These are phyloP conservation scores for Batillaria attramentaria DNA, from an alignment of 1,140 invertebrate species.

Conservation along the genomic window DNA sequence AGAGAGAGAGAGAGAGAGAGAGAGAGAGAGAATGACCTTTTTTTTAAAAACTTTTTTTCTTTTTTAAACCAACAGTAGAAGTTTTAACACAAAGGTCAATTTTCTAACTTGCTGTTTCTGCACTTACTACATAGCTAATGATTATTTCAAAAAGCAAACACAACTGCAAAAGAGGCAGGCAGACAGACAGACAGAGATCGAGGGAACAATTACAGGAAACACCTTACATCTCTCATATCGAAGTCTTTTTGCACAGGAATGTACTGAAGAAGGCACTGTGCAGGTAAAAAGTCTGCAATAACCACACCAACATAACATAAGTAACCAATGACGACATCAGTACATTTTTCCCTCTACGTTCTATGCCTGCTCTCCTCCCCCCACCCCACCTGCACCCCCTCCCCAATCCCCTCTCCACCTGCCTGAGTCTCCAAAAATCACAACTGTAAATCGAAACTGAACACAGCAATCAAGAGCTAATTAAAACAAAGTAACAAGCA, in stretches of 20 bases:
- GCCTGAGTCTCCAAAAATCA: not conserved
- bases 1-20: not conserved
- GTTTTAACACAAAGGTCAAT: too few species aligned
- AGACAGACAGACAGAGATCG: not conserved
- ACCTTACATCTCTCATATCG: constrained; percentile 16
- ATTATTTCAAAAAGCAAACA: too few species aligned
- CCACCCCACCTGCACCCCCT: too few species aligned
- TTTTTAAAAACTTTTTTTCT: too few species aligned
- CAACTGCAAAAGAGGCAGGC: not conserved
- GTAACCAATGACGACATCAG: not conserved
- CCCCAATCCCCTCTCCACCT: not conserved
- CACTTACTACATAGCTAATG: too few species aligned
- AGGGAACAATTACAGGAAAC: not conserved
- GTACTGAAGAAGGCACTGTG: constrained; percentile 22
- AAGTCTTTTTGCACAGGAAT: constrained; percentile 20
- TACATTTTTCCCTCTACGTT: not conserved
- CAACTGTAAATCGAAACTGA: too few species aligned
- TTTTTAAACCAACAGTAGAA: too few species aligned
- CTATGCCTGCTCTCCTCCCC: not conserved
- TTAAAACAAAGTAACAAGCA: too few species aligned
- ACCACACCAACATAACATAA: not conserved
- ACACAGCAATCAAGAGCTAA: too few species aligned
- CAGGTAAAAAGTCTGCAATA: constrained; percentile 10
- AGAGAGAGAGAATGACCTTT: not conserved
- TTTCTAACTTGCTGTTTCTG: too few species aligned